Evolutionary conservation across 2,888 invertebrate species (phyloP).

Genomic region (Ormyrus rosae): DNA sequence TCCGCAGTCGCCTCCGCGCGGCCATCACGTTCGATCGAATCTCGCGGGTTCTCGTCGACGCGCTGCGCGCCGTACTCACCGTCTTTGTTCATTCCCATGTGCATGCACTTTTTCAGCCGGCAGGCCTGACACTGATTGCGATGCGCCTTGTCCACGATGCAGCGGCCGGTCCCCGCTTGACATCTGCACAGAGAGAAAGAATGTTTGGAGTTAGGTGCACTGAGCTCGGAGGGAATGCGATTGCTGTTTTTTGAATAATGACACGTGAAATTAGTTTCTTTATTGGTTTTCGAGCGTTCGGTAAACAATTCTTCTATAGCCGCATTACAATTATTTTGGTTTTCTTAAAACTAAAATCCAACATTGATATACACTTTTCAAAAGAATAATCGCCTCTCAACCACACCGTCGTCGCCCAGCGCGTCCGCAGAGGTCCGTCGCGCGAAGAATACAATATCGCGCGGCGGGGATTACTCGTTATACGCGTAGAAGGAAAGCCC

Average conservation of each 20-base stretch:
- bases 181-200: conserved; percentile 82
- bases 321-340: too few species aligned
- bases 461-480: too few species aligned
- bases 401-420: too few species aligned
- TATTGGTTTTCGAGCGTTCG: too few species aligned
- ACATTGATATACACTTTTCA: too few species aligned
- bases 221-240: too few species aligned
- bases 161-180: conserved; percentile 98
- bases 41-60: neutral
- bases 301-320: too few species aligned
- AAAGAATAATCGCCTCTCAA: too few species aligned
- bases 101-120: conserved; percentile 96
- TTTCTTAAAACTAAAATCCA: too few species aligned
- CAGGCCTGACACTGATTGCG: conserved; percentile 99
- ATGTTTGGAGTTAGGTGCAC: too few species aligned
- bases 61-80: conserved; percentile 82
- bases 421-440: neutral
- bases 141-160: conserved; percentile 98
- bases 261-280: too few species aligned
- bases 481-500: neutral
- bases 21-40: conserved; percentile 11
- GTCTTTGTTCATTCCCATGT: conserved; percentile 99
- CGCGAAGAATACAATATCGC: neutral
- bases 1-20: neutral
- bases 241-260: too few species aligned